Evolutionary conservation across 2,888 invertebrate genomes (phyloP).

Genomic region (Campoplex nolae): DNA sequence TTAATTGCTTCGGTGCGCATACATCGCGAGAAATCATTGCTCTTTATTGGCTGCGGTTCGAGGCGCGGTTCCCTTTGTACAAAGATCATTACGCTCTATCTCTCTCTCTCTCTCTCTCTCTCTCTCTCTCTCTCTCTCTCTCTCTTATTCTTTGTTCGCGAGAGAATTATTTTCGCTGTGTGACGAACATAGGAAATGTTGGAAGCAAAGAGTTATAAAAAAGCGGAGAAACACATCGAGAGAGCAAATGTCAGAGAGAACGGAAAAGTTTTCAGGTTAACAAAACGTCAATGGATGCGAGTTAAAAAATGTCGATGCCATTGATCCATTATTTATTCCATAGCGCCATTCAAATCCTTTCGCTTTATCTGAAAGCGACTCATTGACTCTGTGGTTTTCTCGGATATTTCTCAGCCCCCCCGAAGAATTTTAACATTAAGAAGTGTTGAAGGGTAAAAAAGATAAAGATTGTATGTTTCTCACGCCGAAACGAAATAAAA

Average conservation of each 20-base stretch:
- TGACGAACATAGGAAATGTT: neutral
- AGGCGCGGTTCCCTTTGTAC: conserved; percentile 47
- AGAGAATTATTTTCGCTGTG: neutral
- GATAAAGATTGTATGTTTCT: conserved; percentile 40
- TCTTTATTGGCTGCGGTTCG: conserved; percentile 29
- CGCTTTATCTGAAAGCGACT: neutral
- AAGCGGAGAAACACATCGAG: neutral
- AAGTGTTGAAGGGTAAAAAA: conserved; percentile 38
- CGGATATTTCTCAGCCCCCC: conserved; percentile 10
- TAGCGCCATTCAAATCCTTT: neutral
- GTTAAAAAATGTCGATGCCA: neutral
- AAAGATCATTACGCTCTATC: conserved; percentile 28
- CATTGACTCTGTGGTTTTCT: conserved; percentile 11
- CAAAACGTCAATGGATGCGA: neutral
- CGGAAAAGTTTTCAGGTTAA: neutral
- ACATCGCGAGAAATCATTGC: conserved; percentile 49
- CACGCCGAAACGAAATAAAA: conserved; percentile 45
- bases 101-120: conserved; percentile 5
- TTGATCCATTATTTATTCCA: neutral
- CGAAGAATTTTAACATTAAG: conserved; percentile 34
- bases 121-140: neutral
- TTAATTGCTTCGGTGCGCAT: conserved; percentile 63
- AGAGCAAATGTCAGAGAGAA: neutral
- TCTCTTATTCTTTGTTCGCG: neutral
- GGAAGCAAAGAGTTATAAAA: neutral